Evolutionary conservation across 1,140 invertebrate genomes (phyloP).

Genomic region (Agrypnia vestita): DNA sequence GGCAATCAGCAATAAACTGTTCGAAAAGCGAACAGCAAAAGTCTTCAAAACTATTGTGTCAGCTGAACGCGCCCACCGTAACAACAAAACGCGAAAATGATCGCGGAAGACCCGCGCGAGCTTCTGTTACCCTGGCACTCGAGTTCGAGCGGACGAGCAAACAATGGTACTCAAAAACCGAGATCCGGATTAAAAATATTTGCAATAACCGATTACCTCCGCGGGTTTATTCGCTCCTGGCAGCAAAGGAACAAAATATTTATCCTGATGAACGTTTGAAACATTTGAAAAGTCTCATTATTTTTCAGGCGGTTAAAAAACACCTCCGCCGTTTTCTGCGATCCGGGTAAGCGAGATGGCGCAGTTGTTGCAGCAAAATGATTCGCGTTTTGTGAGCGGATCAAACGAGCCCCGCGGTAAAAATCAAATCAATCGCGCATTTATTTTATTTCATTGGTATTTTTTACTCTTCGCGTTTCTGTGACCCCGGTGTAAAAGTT

Average conservation of each 20-base stretch:
- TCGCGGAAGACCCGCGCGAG: conserved; percentile 15
- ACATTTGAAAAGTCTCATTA: conserved; percentile 5
- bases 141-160: conserved; percentile 8
- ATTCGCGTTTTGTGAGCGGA: no score
- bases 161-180: conserved; percentile 19
- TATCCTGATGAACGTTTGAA: conserved; percentile 37
- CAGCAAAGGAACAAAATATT: conserved; percentile 29
- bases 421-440: background rate
- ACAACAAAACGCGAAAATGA: conserved; percentile 2
- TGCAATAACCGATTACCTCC: background rate
- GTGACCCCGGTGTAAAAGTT: background rate
- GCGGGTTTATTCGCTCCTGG: conserved; percentile 7
- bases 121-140: conserved; percentile 30
- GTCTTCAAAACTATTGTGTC: no score
- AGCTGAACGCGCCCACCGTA: no score
- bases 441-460: background rate
- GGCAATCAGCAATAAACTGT: no score
- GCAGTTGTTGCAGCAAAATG: background rate
- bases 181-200: conserved; percentile 8
- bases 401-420: no score
- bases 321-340: background rate
- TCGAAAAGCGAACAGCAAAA: no score
- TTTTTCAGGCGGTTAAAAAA: conserved; percentile 19
- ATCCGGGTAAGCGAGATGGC: conserved; percentile 5
- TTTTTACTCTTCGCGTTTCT: conserved; percentile 18